Evolutionary conservation across 1,140 invertebrate genomes (phyloP).

Genomic region (Rhysida immarginata): DNA sequence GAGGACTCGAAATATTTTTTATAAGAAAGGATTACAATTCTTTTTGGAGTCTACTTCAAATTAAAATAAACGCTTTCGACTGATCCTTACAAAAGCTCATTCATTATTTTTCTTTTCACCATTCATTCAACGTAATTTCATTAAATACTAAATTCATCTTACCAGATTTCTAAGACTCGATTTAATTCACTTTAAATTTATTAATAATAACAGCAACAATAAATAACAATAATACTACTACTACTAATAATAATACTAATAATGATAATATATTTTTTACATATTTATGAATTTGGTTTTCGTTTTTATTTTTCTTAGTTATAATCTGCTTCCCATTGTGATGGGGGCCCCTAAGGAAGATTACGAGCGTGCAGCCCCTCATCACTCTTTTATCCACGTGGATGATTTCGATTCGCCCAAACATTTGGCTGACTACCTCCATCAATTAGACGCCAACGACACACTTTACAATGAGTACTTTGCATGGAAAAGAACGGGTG

Average conservation of each 20-base stretch:
- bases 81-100: too few relatives aligned
- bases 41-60: too few relatives aligned
- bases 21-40: too few relatives aligned
- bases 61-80: too few relatives aligned
- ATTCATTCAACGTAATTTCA: too few relatives aligned
- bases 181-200: neutral
- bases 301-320: constrained; percentile 17
- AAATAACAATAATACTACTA: too few relatives aligned
- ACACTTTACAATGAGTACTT: constrained; percentile 22
- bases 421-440: constrained; percentile 24
- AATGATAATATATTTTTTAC: too few relatives aligned
- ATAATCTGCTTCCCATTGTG: constrained; percentile 33
- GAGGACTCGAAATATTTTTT: too few relatives aligned
- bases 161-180: neutral
- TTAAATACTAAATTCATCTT: neutral
- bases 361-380: constrained; percentile 24
- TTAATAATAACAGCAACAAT: too few relatives aligned
- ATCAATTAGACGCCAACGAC: constrained; percentile 15
- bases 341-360: constrained; percentile 32
- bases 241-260: too few relatives aligned
- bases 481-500: constrained; percentile 55
- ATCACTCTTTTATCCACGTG: constrained; percentile 28
- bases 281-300: neutral
- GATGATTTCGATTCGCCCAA: constrained; percentile 25
- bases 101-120: too few relatives aligned